phyloP scores from a whole-genome alignment of 2,797 vertebrate species.

The Amniataba percoides region DNA sequence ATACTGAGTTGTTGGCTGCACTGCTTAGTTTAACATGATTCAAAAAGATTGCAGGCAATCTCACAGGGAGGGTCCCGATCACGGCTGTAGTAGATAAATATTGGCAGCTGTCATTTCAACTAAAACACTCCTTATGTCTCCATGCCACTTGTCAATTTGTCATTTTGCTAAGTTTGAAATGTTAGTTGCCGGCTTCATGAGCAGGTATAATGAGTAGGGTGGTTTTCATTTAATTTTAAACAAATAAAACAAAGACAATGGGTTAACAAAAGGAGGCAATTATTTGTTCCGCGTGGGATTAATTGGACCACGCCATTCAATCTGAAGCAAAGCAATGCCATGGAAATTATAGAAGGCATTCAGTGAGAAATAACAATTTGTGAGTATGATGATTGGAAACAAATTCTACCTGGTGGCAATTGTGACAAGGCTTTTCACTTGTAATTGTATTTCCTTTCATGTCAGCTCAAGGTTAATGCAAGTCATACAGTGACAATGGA shows the following conservation, averaged over 20 bases:
- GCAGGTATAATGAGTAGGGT: constrained; percentile 24
- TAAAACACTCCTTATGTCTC: not conserved
- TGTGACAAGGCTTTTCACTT: constrained; percentile 33
- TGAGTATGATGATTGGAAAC: constrained; percentile 61
- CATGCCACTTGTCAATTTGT: constrained; percentile 10
- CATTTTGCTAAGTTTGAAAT: constrained; percentile 10
- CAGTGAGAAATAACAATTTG: constrained; percentile 64
- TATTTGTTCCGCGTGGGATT: constrained; percentile 63
- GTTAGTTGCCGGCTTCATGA: constrained; percentile 4
- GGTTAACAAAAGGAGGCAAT: constrained; percentile 59
- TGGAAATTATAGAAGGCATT: constrained; percentile 62
- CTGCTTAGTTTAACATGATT: constrained; percentile 71
- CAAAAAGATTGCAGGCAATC: constrained; percentile 69
- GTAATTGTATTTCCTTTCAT: constrained; percentile 56
- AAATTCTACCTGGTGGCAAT: constrained; percentile 66
- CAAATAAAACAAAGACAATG: constrained; percentile 36
- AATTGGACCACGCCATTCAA: constrained; percentile 66
- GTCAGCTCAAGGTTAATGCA: constrained; percentile 56
- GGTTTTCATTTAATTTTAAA: constrained; percentile 42
- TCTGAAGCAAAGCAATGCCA: constrained; percentile 59
- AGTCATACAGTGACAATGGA: constrained; percentile 46
- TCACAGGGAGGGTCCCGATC: constrained; percentile 32
- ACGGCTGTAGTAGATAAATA: constrained; percentile 39
- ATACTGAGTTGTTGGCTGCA: constrained; percentile 53
- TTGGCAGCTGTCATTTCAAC: constrained; percentile 55